Base-by-base conservation (phyloP, 2,888 invertebrate genomes). In the Physocephala rufipes region DNA sequence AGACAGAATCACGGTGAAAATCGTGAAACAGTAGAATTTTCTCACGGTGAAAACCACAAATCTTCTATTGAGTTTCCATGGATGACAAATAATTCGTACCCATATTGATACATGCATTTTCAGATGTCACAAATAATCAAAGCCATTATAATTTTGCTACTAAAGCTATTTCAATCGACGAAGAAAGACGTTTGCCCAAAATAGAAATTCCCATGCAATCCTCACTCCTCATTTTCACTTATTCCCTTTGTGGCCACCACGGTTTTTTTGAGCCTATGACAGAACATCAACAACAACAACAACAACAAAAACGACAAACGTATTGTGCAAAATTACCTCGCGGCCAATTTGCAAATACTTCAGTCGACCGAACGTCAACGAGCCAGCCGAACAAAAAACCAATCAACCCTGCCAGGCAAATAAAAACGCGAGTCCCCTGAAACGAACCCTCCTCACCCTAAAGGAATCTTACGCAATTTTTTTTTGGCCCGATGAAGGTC, bases 261-360 rank as follows among this genome's bases (percentile, higher is more conserved):
- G n/a, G n/a, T n/a, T n/a, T n/a, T n/a, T n/a, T n/a, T n/a, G n/a
- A n/a, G n/a, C n/a, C n/a, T n/a, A n/a, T n/a, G n/a, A n/a, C n/a
- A n/a, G n/a, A 12, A 12, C 51, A 51, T 21, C 4, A 55, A 21
- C 53, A 49, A 13, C 5, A 13, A 53, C 0, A 53, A 1, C 21
- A 53, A n/a, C 53, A 53, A 53, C 53, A 53, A 58, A 26, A 58
- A 28, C 24, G 16, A 28, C 12, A 58, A 28, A 16, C 15, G 4
- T 16, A 26, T 15, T 58, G 58, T 58, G 58, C 58, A 26, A 62
- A 68, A 62, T 51, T 49, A 62, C 61, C 68, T 62, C 36, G 68
- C 62, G 62, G 68, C 68, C 61, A 68, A 68, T 62, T 68, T 68
- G 68, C 62, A 51, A 68, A 68, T 36, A 36, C 36, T 36, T 36